phyloP scores from a whole-genome alignment of 2,888 invertebrate species.

The Caenorhabditis imperialis region DNA sequence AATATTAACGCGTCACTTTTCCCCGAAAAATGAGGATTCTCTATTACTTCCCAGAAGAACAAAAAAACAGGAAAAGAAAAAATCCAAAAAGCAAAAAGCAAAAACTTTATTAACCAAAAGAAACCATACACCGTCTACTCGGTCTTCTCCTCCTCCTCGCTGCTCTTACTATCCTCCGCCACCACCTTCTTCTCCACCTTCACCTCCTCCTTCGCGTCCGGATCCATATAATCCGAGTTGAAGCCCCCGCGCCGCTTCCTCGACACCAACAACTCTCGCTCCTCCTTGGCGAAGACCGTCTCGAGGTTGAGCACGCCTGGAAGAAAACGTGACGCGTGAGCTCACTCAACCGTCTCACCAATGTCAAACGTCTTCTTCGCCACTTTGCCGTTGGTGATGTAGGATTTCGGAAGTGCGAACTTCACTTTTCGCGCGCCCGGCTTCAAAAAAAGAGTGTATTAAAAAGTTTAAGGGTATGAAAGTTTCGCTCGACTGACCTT shows the following conservation, averaged over 20 bases:
- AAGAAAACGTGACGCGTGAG: slow-evolving; percentile 5
- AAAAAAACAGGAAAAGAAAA: too few species aligned
- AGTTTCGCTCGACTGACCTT: slow-evolving; percentile 44
- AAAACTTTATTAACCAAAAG: too few species aligned
- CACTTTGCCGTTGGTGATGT: slow-evolving; percentile 66
- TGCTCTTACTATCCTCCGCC: background rate
- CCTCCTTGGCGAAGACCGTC: slow-evolving; percentile 59
- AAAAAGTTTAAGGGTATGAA: background rate
- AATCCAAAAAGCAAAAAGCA: too few species aligned
- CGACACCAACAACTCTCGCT: slow-evolving; percentile 54
- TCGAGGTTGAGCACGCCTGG: slow-evolving; percentile 60
- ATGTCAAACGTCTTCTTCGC: slow-evolving; percentile 68
- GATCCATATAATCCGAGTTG: slow-evolving; percentile 60
- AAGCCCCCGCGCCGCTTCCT: slow-evolving; percentile 54
- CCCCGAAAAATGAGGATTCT: too few species aligned
- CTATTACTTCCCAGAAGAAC: too few species aligned
- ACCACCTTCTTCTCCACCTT: slow-evolving; percentile 7
- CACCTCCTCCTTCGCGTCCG: slow-evolving; percentile 30
- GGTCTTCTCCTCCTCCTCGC: background rate
- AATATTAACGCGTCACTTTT: too few species aligned
- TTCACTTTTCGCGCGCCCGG: slow-evolving; percentile 65
- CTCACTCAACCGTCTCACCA: slow-evolving; percentile 34
- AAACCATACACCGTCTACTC: too few species aligned
- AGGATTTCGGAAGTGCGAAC: slow-evolving; percentile 64
- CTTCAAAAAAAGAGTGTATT: slow-evolving; percentile 37